A percentile compares a stretch with the other conserved stretches of the same genome.
These are phyloP conservation scores for Neodon shergylaensis DNA, from an alignment of 2,113 vertebrate species.

Conservation along the genomic window DNA sequence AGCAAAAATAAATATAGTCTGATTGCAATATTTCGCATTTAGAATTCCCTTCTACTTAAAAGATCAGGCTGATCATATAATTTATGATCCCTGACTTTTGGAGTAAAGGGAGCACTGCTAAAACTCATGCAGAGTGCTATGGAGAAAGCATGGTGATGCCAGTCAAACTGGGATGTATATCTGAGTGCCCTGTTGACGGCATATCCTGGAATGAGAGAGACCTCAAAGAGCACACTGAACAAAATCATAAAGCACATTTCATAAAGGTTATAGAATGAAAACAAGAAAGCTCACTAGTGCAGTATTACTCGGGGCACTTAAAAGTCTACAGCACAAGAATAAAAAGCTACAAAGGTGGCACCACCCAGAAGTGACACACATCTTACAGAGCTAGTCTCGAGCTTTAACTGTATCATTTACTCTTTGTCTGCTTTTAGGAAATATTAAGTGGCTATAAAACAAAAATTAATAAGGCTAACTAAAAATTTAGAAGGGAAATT, in stretches of 20 bases:
- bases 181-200: background rate
- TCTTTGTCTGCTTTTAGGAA: background rate
- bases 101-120: background rate
- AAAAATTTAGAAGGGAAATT: background rate
- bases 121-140: background rate
- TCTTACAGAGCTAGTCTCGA: background rate
- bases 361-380: background rate
- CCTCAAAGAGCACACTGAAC: background rate
- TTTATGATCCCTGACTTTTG: background rate
- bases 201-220: background rate
- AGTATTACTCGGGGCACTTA: background rate
- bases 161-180: background rate
- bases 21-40: background rate
- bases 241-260: background rate
- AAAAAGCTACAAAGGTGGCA: background rate
- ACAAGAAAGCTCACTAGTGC: background rate
- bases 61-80: background rate
- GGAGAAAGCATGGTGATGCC: background rate
- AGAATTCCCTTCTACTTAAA: background rate
- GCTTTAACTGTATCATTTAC: background rate
- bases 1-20: background rate
- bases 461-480: background rate
- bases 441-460: background rate
- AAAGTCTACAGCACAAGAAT: background rate
- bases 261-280: background rate